Base-by-base conservation (phyloP, 2,888 invertebrate species). In the Drosophila subquinaria region DNA sequence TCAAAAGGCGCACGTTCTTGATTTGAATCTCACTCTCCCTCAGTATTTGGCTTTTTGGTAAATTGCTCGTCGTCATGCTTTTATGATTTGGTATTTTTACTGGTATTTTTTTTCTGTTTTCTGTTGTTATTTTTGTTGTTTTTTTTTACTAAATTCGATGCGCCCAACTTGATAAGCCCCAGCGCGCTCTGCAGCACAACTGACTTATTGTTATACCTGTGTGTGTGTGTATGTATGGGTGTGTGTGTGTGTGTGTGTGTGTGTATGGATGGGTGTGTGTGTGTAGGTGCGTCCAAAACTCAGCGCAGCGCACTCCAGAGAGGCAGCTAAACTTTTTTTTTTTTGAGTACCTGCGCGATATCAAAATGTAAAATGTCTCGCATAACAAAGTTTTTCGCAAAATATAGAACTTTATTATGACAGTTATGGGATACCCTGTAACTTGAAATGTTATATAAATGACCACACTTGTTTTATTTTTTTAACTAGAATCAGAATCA, bases 21-120 rank as follows among this genome's bases (percentile, higher is more conserved):
- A 84, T 89, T 84, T 89, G 88, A 89, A 84, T 84, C 89, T 84
- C 56, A 17, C 43, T 69, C 61, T 67, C 23, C 62, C 69, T 72
- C 53, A 43, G 59, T 50, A 48, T 57, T 89, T 84, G 81, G 73
- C 70, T 75, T 86, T 79, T 88, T 79, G 74, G 85, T 86, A 86
- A 86, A 86, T 86, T 90, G 83, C 81, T 88, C 82, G 67, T 86
- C 85, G 90, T 87, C 90, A 87, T 87, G 86, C 89, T 73, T 89
- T 87, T 90, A 90, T 87, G 90, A 90, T 90, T 86, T 88, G 84
- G 85, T 84, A 89, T 89, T 80, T 70, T 69, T 23, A 38, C 56
- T 74, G 38, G 65, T 74, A 73, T 77, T 77, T 72, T 77, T 38
- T 23, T 52, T 10, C 1, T 45, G 52, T 30, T 38, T 61, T 42